Conservation (phyloP, 2,888 invertebrate genomes). For the Mesodorylaimus sp. region DNA sequence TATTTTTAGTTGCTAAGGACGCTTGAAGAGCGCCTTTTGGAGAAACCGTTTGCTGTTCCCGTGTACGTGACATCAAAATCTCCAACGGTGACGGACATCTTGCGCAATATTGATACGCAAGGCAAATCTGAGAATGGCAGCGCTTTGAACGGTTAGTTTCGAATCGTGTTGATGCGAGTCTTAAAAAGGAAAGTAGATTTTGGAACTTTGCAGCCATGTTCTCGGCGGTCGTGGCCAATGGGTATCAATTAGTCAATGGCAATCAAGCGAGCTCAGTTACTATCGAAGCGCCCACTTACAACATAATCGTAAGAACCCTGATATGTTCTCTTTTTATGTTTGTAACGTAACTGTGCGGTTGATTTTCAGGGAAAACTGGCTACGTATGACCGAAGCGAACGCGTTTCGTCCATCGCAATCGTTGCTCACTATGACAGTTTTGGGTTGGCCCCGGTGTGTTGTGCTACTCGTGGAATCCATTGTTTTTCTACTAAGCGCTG, state of each 20-base stretch:
- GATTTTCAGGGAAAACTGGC: constrained; percentile 19
- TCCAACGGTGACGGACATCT: neutral
- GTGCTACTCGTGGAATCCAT: neutral
- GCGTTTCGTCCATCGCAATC: constrained; percentile 65
- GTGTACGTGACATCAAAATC: constrained; percentile 7
- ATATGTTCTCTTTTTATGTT: neutral
- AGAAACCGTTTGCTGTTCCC: constrained; percentile 3
- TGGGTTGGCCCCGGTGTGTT: constrained; percentile 65
- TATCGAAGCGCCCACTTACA: constrained; percentile 10
- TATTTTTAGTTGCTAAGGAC: constrained; percentile 5
- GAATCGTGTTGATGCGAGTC: constrained; percentile 14
- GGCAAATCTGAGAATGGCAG: neutral
- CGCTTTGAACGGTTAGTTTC: constrained; percentile 11
- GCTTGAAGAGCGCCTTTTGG: constrained; percentile 4
- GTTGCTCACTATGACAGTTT: constrained; percentile 83
- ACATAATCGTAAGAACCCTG: constrained; percentile 5
- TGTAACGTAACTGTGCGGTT: neutral
- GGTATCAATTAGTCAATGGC: constrained; percentile 18
- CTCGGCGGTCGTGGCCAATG: constrained; percentile 21
- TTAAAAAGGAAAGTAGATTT: neutral
- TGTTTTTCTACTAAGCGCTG: neutral
- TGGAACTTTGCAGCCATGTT: constrained; percentile 15
- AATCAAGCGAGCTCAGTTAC: constrained; percentile 6
- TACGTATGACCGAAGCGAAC: constrained; percentile 34
- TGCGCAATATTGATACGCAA: neutral